Base-by-base conservation (phyloP, 2,113 vertebrate species). In the Neoarius graeffei region DNA sequence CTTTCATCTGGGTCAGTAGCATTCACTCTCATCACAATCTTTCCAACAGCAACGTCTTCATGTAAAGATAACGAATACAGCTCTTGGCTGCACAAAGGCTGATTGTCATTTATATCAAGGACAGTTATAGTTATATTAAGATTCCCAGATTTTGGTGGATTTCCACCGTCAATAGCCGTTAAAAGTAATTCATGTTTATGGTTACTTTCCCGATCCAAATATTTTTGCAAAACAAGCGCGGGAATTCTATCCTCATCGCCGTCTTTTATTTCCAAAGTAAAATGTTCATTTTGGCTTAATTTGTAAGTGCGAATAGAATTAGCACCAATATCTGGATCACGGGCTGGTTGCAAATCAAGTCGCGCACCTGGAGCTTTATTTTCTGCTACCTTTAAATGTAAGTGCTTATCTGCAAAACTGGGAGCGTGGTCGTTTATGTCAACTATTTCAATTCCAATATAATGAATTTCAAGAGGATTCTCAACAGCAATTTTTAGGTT, bases 351-450 rank as follows among this genome's bases (percentile, higher is more conserved):
- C 0, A 95, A 48, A 6, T 92, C 93, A 88, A 95, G 89, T 84
- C 85, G 86, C 0, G 91, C 80, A 27, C 94, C 95, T 1, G 89
- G 88, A 23, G 90, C 54, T 4, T 90, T 92, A 27, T 93, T 92
- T 80, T 95, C 95, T 11, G 7, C 84, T 76, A 95, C 93, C 17
- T 94, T 91, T n/a, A 95, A 85, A 0, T 1, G 57, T 0, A 79
- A 89, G 25, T 93, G 87, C 20, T 80, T 85, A 14, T 94, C 90
- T 0, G 91, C 85, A 79, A 95, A 95, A 5, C 1, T 85, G 1
- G 95, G 94, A 5, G 89, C 64, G 9, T 95, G 90, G 59, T 95
- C 95, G 10, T 95, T 95, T 7, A 94, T 50, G 42, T 95, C 95
- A 50, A 90, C 0, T n/a, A 95, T 91, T 84, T 94, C 94, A 4